Conservation (phyloP, 2,888 invertebrate genomes). For the Calameuta pallipes region DNA sequence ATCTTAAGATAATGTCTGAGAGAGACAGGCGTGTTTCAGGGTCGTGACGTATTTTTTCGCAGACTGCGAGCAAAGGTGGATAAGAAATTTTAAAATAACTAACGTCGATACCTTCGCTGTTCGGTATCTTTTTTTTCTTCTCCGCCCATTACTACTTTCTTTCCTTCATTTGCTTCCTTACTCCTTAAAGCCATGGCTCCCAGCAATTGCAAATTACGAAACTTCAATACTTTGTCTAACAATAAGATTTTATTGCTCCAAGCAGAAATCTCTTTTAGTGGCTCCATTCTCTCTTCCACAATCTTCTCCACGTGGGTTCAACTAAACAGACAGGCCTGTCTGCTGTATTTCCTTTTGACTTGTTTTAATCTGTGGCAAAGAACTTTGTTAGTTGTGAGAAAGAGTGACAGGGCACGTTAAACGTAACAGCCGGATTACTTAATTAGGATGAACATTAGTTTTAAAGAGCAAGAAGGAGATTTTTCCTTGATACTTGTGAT, state of each 20-base stretch:
- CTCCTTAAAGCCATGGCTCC: background rate
- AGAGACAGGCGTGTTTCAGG: constrained; percentile 6
- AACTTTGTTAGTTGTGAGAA: background rate
- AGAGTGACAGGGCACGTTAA: background rate
- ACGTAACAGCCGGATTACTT: background rate
- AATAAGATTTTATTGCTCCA: background rate
- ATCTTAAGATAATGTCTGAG: background rate
- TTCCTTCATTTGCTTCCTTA: background rate
- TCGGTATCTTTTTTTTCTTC: background rate
- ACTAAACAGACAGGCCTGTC: background rate
- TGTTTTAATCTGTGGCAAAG: background rate
- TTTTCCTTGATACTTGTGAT: background rate
- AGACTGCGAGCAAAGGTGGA: background rate
- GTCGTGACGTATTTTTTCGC: background rate
- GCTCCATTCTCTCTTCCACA: background rate
- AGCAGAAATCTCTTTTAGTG: background rate
- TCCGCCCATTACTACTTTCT: background rate
- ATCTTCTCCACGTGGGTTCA: background rate
- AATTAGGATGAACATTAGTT: background rate
- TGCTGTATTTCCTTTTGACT: background rate
- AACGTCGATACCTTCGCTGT: background rate
- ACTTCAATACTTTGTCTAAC: background rate
- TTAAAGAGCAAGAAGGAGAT: background rate
- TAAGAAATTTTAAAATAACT: background rate
- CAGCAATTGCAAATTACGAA: background rate